Percentiles rank a stretch among this genome's conserved stretches.
These are phyloP conservation scores for Cuniculus paca DNA, from an alignment of 2,797 vertebrate species.

Conservation along the genomic window DNA sequence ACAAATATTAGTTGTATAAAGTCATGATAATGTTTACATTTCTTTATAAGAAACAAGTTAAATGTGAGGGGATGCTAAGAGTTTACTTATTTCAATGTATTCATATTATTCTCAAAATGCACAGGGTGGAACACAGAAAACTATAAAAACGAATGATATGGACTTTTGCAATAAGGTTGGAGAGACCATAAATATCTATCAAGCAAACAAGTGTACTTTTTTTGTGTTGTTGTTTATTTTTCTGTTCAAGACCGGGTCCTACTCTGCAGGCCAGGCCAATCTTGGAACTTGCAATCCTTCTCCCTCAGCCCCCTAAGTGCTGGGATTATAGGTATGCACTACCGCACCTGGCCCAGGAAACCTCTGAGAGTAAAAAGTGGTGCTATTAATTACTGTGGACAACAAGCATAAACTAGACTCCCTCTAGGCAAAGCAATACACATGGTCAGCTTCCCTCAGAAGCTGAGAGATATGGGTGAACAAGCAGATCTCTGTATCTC, in stretches of 20 bases:
- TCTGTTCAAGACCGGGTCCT: neutral
- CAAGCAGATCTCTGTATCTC: neutral
- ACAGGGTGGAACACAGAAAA: neutral
- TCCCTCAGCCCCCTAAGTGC: neutral
- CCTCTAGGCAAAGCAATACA: neutral
- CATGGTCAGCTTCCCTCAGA: neutral
- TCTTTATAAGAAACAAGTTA: neutral
- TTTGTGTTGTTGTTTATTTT: neutral
- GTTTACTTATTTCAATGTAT: neutral
- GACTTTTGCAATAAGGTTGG: neutral
- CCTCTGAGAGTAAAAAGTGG: neutral
- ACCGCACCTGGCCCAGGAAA: neutral
- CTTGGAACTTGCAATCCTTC: neutral
- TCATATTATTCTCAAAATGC: neutral
- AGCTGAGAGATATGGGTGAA: neutral
- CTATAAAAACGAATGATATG: slow-evolving; percentile 11
- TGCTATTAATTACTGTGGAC: neutral
- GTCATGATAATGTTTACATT: slow-evolving; percentile 13
- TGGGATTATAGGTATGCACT: neutral
- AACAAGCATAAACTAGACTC: neutral
- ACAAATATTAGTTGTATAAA: neutral
- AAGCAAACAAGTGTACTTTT: slow-evolving; percentile 29
- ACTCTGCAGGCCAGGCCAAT: neutral
- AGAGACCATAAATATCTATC: neutral
- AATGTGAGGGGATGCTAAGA: neutral